A percentile compares a stretch with the other conserved stretches of the same genome.
These are phyloP conservation scores for Sebastolobus altivelis DNA, from an alignment of 2,797 vertebrate genomes.

Conservation along the genomic window DNA sequence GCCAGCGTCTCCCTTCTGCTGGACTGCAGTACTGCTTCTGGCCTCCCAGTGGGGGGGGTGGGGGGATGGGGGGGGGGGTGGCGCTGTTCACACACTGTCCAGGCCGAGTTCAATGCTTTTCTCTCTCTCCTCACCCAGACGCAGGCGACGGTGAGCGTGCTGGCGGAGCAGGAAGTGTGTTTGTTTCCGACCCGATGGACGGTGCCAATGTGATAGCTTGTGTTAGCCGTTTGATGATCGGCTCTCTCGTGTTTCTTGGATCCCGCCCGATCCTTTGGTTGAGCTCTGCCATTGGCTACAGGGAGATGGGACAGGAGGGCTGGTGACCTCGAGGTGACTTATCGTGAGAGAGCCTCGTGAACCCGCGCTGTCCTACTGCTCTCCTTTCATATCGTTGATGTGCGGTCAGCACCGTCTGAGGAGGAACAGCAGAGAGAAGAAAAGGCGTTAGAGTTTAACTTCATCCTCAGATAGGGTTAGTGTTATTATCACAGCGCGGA, in stretches of 20 bases:
- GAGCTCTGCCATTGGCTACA: conserved; percentile 76
- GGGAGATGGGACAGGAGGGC: conserved; percentile 63
- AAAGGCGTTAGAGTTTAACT: neutral
- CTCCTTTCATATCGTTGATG: conserved; percentile 93
- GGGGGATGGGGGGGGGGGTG: neutral
- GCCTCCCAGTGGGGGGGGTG: neutral
- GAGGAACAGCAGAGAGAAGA: conserved; percentile 21
- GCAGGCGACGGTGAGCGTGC: conserved; percentile 47
- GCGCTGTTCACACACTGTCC: conserved; percentile 53
- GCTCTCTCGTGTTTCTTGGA: conserved; percentile 64
- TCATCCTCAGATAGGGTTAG: neutral
- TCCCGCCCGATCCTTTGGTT: conserved; percentile 66
- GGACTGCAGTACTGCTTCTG: conserved; percentile 45
- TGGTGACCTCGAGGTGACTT: conserved; percentile 73
- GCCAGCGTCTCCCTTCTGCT: conserved; percentile 37
- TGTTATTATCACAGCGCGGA: neutral
- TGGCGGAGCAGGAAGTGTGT: conserved; percentile 62
- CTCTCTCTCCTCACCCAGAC: conserved; percentile 41
- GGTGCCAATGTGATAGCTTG: conserved; percentile 63
- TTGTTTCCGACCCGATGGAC: conserved; percentile 51
- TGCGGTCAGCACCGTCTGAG: conserved; percentile 95
- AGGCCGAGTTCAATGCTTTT: conserved; percentile 11
- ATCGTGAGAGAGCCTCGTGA: conserved; percentile 74
- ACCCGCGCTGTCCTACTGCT: conserved; percentile 80
- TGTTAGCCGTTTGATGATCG: conserved; percentile 60